Percentiles rank a stretch among this genome's conserved stretches.
Conservation (phyloP, 2,113 vertebrate genomes). For the Suricata suricatta region DNA sequence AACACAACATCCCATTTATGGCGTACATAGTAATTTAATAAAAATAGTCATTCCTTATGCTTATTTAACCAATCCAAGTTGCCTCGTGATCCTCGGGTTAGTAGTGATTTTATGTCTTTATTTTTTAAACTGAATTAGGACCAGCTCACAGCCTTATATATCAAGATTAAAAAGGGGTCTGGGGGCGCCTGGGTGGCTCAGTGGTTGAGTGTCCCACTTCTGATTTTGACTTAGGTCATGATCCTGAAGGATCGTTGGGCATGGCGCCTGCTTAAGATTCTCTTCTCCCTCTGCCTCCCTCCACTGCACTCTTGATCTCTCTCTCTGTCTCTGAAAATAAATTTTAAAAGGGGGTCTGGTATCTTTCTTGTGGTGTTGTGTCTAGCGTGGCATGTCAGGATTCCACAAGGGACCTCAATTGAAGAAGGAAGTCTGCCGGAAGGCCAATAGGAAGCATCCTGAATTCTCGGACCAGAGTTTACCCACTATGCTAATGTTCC, state of each 20-base stretch:
- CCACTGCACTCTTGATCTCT: no score
- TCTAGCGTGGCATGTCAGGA: background rate
- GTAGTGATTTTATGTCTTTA: background rate
- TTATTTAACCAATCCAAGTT: background rate
- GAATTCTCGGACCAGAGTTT: background rate
- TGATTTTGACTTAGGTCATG: no score
- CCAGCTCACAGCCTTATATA: background rate
- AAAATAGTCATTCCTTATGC: background rate
- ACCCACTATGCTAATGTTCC: background rate
- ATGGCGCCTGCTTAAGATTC: no score
- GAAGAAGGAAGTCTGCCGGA: background rate
- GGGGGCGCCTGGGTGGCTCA: background rate
- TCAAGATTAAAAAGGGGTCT: background rate
- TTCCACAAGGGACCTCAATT: background rate
- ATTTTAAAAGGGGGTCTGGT: background rate
- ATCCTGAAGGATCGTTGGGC: no score
- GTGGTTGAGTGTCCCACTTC: no score
- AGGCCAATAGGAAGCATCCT: background rate
- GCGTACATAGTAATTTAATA: background rate
- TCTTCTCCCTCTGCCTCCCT: no score
- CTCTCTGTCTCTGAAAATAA: no score
- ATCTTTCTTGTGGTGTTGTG: background rate
- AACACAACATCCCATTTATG: background rate
- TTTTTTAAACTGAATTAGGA: slow-evolving; percentile 31
- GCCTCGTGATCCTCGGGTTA: background rate